Evolutionary conservation across 1,140 invertebrate genomes (phyloP), one percentile per base, ranked within the genome.

Genomic region (Drosophila fuyamai): DNA sequence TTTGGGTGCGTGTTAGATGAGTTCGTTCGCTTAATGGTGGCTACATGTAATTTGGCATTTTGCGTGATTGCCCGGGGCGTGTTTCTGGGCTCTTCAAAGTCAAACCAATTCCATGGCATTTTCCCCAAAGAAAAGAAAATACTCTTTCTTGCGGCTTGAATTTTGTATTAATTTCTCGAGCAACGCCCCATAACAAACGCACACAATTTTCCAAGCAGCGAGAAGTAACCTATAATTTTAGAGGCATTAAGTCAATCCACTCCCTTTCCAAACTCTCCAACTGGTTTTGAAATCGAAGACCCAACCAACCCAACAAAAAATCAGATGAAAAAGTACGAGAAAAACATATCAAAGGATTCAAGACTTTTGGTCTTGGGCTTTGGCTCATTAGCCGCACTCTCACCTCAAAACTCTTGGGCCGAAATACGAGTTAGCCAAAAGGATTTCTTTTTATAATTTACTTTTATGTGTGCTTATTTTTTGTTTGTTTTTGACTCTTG

Each of bases 1-100:
- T 40, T 36, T 53, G 41, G 75, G 76, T 89, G 84, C 84, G 84
- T 88, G 84, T 88, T 89, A 83, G 83, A 89, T 73, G 83, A 77
- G 72, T 83, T 88, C 83, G 84, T 91, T 88, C 79, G 67, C 63
- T 79, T 90, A 91, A 91, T 83, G 82, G 82, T 90, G 73, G 84
- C 73, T 68, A 81, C 77, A 78, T 84, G 84, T 89, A 84, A 89
- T 89, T 89, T 89, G 79, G 88, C 81, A 82, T 89, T 84, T 91
- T 91, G 89, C 89, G 89, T 91, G 89, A 91, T 91, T 89, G 89
- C 89, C 70, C 48, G 60, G 72, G 89, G 89, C 84, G 89, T 89
- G 89, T 91, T 77, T 74, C 47, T 67, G 66, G 68, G 62, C 48
- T 77, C 56, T 50, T 71, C 36, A 71, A 70, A 71, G 67, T 71